Percentiles rank a stretch among this genome's conserved stretches.
Conservation (phyloP, 2,797 vertebrate species). For the Cynodonichthys magdalenae region DNA sequence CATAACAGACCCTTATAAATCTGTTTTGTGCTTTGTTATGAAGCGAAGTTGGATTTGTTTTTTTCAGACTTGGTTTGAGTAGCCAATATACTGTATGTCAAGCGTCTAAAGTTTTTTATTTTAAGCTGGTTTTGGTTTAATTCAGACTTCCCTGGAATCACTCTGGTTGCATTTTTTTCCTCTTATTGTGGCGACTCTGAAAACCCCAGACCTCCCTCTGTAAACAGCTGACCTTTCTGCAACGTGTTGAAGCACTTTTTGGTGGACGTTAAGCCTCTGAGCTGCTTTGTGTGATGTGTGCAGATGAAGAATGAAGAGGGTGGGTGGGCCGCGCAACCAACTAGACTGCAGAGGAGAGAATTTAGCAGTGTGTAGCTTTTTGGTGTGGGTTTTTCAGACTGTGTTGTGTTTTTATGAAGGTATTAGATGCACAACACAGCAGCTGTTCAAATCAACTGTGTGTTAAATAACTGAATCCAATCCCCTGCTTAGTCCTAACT, state of each 20-base stretch:
- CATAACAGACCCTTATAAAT: too few relatives aligned
- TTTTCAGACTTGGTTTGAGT: too few relatives aligned
- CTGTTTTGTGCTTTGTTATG: too few relatives aligned
- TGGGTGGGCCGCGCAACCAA: slow-evolving; percentile 18
- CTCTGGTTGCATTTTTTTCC: background rate
- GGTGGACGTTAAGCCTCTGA: slow-evolving; percentile 5
- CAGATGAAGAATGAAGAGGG: slow-evolving; percentile 15
- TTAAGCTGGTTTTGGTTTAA: background rate
- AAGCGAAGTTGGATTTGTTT: too few relatives aligned
- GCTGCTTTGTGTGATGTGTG: slow-evolving; percentile 5
- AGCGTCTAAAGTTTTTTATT: too few relatives aligned
- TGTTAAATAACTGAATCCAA: slow-evolving; percentile 74
- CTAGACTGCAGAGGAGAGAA: slow-evolving; percentile 11
- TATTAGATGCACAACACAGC: slow-evolving; percentile 54
- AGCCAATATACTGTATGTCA: too few relatives aligned
- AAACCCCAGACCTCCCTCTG: background rate
- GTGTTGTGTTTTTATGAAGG: slow-evolving; percentile 48
- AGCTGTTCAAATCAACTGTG: slow-evolving; percentile 76
- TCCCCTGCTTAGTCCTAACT: slow-evolving; percentile 73
- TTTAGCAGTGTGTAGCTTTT: background rate
- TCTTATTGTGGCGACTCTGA: background rate
- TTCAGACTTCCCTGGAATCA: background rate
- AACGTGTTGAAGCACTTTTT: background rate
- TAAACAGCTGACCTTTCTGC: background rate
- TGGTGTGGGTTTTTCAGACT: slow-evolving; percentile 9